These are phyloP conservation scores for Sebastes iracundus DNA, from an alignment of 2,797 vertebrate species.

Conservation along the genomic window DNA sequence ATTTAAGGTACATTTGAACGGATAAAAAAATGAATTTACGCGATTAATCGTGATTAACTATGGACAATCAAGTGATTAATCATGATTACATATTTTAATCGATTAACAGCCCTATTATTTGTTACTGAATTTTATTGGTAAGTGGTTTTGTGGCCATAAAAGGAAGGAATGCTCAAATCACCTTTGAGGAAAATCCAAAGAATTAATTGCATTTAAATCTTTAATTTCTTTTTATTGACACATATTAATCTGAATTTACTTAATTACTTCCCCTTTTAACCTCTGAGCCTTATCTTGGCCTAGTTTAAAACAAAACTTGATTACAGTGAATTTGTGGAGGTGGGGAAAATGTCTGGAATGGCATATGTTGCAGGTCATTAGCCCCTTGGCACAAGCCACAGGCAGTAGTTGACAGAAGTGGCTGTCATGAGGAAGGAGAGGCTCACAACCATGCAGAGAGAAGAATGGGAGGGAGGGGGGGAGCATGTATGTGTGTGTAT, in stretches of 20 bases:
- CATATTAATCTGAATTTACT: background rate
- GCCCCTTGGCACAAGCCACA: slow-evolving; percentile 26
- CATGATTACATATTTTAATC: no score
- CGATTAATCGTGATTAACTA: no score
- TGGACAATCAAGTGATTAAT: no score
- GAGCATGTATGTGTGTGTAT: background rate
- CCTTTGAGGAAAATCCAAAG: background rate
- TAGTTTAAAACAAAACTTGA: slow-evolving; percentile 19
- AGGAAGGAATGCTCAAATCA: background rate
- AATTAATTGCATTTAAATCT: background rate
- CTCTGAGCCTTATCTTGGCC: background rate
- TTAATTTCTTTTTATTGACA: background rate
- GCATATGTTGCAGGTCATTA: slow-evolving; percentile 19
- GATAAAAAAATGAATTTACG: accelerated
- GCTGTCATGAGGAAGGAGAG: slow-evolving; percentile 40
- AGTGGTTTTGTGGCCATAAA: background rate
- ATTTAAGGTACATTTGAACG: no score
- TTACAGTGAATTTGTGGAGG: background rate
- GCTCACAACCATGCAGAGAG: slow-evolving; percentile 11
- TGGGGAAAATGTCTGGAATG: slow-evolving; percentile 28
- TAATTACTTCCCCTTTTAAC: background rate
- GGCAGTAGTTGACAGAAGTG: slow-evolving; percentile 29
- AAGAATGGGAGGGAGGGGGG: slow-evolving; percentile 8
- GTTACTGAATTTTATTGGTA: background rate
- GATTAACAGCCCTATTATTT: no score